A percentile compares a stretch with the other conserved stretches of the same genome.
Evolutionary conservation across 92 coral and sea anemone genomes (phyloP).

Genomic region (Metridium senile): DNA sequence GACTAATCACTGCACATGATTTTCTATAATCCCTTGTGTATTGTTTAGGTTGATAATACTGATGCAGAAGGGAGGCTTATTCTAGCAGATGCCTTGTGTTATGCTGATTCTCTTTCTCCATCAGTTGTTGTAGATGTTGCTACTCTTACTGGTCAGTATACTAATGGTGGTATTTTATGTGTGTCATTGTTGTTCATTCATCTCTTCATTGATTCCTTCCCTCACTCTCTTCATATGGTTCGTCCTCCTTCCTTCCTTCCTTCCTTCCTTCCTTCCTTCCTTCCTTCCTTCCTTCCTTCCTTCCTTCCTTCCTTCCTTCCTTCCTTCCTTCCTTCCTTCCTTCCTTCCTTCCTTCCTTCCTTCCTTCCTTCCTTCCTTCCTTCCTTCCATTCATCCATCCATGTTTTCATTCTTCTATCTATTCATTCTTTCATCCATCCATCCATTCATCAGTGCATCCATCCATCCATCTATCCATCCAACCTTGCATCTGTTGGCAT

Average conservation of each 20-base stretch:
- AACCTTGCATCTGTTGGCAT: not conserved
- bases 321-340: not conserved
- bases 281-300: not conserved
- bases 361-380: not conserved
- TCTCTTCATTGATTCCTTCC: not conserved
- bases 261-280: not conserved
- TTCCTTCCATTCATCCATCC: not conserved
- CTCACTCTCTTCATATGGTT: not conserved
- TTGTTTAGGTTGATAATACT: slow-evolving; percentile 85
- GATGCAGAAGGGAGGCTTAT: slow-evolving; percentile 98
- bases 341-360: not conserved
- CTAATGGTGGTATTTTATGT: not conserved
- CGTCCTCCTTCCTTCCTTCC: not conserved
- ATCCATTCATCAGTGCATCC: not conserved
- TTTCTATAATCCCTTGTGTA: no score
- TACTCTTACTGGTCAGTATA: slow-evolving; percentile 75
- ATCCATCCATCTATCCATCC: not conserved
- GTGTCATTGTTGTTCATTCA: slow-evolving; percentile 1
- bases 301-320: not conserved
- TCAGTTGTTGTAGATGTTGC: slow-evolving; percentile 77
- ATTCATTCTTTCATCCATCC: not conserved
- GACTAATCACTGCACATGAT: no score
- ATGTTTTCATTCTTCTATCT: not conserved
- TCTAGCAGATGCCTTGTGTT: slow-evolving; percentile 92
- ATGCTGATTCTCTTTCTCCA: slow-evolving; percentile 86